Conservation (phyloP, 2,113 vertebrate genomes). For the Bubalus kerabau region DNA sequence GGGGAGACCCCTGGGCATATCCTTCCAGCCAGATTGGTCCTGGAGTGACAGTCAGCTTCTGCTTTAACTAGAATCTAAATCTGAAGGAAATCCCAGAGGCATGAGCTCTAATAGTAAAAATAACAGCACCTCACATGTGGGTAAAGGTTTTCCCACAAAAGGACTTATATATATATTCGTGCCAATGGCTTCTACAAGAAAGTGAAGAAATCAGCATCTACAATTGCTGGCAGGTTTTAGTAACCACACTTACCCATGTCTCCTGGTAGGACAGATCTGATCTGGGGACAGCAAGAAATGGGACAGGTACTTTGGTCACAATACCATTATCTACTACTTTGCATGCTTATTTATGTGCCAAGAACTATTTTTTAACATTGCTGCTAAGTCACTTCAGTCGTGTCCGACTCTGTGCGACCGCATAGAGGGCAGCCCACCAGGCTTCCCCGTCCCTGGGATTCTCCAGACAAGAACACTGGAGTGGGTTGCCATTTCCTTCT, state of each 20-base stretch:
- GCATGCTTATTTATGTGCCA: not conserved
- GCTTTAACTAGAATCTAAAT: constrained; percentile 1
- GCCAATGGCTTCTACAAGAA: not conserved
- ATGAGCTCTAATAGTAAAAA: not conserved
- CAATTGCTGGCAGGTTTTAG: not conserved
- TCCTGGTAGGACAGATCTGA: not conserved
- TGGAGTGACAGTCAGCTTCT: not conserved
- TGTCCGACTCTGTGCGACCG: too few species aligned
- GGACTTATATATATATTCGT: not conserved
- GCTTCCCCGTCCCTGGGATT: too few species aligned
- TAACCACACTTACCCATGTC: not conserved
- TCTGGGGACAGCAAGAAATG: not conserved
- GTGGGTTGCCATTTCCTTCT: too few species aligned
- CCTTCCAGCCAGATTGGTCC: not conserved
- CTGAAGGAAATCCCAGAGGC: not conserved
- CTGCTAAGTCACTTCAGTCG: not conserved
- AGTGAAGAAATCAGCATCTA: not conserved
- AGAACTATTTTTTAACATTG: not conserved
- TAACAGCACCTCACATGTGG: not conserved
- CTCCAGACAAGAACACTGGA: too few species aligned
- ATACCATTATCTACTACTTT: not conserved
- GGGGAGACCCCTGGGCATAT: not conserved
- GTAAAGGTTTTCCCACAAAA: not conserved
- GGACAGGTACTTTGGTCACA: not conserved
- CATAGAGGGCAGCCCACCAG: too few species aligned